Conservation (phyloP, 2,113 vertebrate species). For the Haliaeetus leucogaster region DNA sequence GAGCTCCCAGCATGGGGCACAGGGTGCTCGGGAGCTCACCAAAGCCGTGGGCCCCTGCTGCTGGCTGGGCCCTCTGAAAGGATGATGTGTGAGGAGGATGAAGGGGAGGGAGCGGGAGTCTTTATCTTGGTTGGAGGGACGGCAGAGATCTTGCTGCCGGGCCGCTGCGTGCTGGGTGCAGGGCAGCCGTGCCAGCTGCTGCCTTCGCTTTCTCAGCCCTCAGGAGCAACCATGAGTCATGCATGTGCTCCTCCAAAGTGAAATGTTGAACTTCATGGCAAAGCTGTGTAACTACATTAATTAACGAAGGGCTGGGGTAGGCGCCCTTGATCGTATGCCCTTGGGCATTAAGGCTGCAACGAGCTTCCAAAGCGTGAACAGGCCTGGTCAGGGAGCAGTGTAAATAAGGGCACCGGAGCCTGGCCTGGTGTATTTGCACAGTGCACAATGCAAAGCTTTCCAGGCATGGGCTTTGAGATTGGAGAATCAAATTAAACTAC, state of each 20-base stretch:
- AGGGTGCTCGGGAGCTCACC: neutral
- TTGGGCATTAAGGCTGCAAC: fast-evolving
- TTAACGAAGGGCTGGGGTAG: neutral
- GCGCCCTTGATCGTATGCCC: fast-evolving
- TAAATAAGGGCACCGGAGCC: neutral
- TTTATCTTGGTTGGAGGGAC: fast-evolving
- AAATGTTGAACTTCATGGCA: fast-evolving
- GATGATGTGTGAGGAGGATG: fast-evolving
- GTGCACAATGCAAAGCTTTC: fast-evolving
- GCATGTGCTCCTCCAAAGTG: fast-evolving
- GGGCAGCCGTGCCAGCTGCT: fast-evolving
- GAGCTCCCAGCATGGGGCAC: fast-evolving
- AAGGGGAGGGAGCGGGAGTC: neutral
- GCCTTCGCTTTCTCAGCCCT: neutral
- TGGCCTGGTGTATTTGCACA: neutral
- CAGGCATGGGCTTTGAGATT: neutral
- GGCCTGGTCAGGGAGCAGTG: neutral
- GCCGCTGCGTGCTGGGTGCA: fast-evolving
- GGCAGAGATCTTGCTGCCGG: fast-evolving
- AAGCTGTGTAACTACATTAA: fast-evolving
- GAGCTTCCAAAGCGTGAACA: fast-evolving
- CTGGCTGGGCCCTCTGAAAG: neutral
- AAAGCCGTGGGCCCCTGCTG: fast-evolving
- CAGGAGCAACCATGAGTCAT: fast-evolving
- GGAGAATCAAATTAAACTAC: neutral